Percentiles rank a stretch among this genome's conserved stretches.
Evolutionary conservation across 2,888 invertebrate species (phyloP).

Genomic region (Sussaba pulchella): DNA sequence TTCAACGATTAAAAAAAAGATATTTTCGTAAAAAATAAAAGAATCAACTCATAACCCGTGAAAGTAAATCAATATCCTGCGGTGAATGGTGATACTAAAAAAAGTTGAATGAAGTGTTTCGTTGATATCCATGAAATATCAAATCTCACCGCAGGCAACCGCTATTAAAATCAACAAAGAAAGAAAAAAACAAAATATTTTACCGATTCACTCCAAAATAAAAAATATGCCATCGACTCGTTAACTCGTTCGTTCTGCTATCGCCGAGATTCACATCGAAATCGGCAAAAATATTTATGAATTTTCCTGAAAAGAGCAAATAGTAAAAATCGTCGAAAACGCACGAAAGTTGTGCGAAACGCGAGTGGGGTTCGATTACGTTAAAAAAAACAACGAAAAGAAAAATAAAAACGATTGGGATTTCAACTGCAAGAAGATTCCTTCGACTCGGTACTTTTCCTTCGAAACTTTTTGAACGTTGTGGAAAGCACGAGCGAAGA

Average conservation of each 20-base stretch:
- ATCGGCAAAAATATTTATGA: slow-evolving; percentile 56
- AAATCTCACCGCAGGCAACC: neutral
- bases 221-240: slow-evolving; percentile 37
- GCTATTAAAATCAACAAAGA: neutral
- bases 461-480: slow-evolving; percentile 66
- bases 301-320: slow-evolving; percentile 45
- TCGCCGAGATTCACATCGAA: slow-evolving; percentile 17
- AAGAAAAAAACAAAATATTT: neutral
- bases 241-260: slow-evolving; percentile 41
- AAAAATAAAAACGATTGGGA: slow-evolving; percentile 45
- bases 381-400: slow-evolving; percentile 42
- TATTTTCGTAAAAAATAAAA: too few species aligned
- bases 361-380: slow-evolving; percentile 26
- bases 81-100: too few species aligned
- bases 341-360: slow-evolving; percentile 56
- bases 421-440: slow-evolving; percentile 48
- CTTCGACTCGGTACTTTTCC: slow-evolving; percentile 58
- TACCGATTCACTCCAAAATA: neutral
- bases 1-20: too few species aligned
- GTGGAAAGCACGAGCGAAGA: slow-evolving; percentile 52
- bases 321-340: slow-evolving; percentile 55
- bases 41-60: too few species aligned
- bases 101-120: too few species aligned
- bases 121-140: slow-evolving; percentile 1
- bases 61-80: too few species aligned